Evolutionary conservation across 2,888 invertebrate species (phyloP).

Genomic region (Philereme vetulata): DNA sequence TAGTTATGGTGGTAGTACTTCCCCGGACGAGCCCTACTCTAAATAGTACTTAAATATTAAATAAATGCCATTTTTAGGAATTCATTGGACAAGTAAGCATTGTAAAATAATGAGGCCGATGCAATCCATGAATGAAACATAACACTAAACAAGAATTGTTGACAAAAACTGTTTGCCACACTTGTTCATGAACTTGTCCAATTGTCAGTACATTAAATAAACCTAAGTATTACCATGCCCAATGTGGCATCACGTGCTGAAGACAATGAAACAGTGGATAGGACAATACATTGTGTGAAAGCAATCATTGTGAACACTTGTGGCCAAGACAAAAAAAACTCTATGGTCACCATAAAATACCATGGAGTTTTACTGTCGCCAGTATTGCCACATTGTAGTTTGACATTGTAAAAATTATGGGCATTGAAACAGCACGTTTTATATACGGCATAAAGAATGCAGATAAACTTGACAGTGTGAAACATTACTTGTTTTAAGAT

Average conservation of each 20-base stretch:
- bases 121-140: too few species aligned
- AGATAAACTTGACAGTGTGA: constrained; percentile 26
- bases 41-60: too few species aligned
- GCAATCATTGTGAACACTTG: constrained; percentile 16
- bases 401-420: not conserved
- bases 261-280: constrained; percentile 10
- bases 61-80: too few species aligned
- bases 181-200: constrained; percentile 11
- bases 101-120: too few species aligned
- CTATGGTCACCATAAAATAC: constrained; percentile 10
- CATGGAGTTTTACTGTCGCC: not conserved
- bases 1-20: too few species aligned
- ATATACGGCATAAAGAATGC: constrained; percentile 22
- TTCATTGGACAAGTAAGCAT: too few species aligned
- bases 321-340: constrained; percentile 9
- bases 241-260: constrained; percentile 2
- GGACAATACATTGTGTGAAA: constrained; percentile 19
- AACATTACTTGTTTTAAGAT: constrained; percentile 24
- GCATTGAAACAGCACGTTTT: constrained; percentile 17
- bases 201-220: constrained; percentile 9
- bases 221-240: constrained; percentile 1
- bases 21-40: too few species aligned
- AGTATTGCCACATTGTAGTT: constrained; percentile 2
- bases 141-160: not conserved
- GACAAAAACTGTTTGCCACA: not conserved